phyloP scores from a whole-genome alignment of 2,888 invertebrate genomes.

The Sarcophaga carnaria region DNA sequence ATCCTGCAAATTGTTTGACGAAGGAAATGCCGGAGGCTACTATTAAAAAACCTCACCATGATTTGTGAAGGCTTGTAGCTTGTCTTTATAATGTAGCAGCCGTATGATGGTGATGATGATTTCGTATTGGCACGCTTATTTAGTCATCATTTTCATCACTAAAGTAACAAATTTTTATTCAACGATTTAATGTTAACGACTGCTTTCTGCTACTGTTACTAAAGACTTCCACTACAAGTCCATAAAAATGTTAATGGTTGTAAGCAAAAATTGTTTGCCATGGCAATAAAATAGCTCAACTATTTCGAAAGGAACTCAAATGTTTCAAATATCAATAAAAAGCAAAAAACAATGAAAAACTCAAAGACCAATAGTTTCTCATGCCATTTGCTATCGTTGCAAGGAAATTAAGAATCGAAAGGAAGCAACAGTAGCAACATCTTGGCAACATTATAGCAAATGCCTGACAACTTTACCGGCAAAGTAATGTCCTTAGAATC shows the following conservation, averaged over 20 bases:
- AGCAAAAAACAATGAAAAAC: neutral
- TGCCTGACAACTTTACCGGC: neutral
- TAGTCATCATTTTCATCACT: constrained; percentile 61
- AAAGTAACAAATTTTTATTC: constrained; percentile 62
- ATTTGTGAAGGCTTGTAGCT: constrained; percentile 29
- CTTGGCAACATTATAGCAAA: neutral
- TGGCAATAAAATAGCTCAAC: constrained; percentile 55
- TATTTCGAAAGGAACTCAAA: constrained; percentile 60
- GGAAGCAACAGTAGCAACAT: constrained; percentile 28
- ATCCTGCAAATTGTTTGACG: neutral
- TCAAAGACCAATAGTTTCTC: neutral
- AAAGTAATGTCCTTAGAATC: neutral
- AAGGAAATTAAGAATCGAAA: neutral
- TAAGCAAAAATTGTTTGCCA: constrained; percentile 19
- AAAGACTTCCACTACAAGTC: neutral
- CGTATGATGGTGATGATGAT: constrained; percentile 10
- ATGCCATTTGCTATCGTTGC: neutral
- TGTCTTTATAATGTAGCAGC: neutral
- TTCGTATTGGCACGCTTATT: neutral
- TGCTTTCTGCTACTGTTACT: constrained; percentile 4
- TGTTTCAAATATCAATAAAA: constrained; percentile 54
- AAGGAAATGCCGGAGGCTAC: constrained; percentile 40
- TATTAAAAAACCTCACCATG: constrained; percentile 53
- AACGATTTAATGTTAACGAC: constrained; percentile 41
- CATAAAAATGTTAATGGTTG: constrained; percentile 18